Conservation (phyloP, 2,797 vertebrate genomes). For the Zenarchopterus dispar region DNA sequence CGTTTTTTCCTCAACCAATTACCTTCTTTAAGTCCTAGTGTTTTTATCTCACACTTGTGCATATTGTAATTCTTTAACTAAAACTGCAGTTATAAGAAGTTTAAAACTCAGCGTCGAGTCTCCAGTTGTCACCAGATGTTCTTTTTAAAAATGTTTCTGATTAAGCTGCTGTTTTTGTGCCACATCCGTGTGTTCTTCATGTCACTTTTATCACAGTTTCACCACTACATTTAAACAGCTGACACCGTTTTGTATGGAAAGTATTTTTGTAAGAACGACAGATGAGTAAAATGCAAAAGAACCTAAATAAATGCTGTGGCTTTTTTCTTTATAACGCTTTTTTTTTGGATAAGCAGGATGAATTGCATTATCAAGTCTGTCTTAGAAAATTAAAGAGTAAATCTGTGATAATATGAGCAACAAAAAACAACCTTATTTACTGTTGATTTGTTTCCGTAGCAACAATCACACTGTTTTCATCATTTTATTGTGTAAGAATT, state of each 20-base stretch:
- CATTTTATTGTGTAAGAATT: too few species aligned
- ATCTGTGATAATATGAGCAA: neutral
- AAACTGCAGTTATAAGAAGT: too few species aligned
- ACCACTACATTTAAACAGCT: slow-evolving; percentile 22
- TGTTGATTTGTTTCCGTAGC: too few species aligned
- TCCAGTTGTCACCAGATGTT: neutral
- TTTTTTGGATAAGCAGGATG: too few species aligned
- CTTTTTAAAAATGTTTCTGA: neutral
- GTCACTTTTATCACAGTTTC: slow-evolving; percentile 8
- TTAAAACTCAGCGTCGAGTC: neutral
- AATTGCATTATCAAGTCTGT: neutral
- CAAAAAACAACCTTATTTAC: too few species aligned
- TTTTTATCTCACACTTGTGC: neutral
- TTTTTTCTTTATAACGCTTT: neutral
- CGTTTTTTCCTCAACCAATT: neutral
- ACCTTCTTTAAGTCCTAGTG: neutral
- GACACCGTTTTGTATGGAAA: slow-evolving; percentile 48
- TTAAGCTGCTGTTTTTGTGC: slow-evolving; percentile 1
- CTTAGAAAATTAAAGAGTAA: neutral
- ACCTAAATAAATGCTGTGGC: neutral
- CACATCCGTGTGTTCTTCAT: neutral
- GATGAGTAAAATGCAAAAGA: slow-evolving; percentile 20
- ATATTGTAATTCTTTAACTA: neutral
- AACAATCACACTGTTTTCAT: too few species aligned
- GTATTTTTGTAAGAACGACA: slow-evolving; percentile 61